Evolutionary conservation across 2,113 vertebrate genomes (phyloP).

Genomic region (Calypte anna): DNA sequence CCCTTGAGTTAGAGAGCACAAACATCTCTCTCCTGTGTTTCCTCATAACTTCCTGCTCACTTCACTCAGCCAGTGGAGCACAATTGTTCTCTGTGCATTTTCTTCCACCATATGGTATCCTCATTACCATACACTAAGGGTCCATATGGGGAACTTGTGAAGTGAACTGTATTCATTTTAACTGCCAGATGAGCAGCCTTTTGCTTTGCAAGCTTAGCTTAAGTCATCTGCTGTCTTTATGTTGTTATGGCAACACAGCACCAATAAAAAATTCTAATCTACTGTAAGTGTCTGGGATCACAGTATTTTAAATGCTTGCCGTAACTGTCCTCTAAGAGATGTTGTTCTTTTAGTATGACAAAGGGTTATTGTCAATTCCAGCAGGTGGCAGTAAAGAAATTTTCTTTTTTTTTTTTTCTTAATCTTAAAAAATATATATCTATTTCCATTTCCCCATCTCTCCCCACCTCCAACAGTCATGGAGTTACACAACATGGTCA

Average conservation of each 20-base stretch:
- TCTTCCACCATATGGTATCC: constrained; percentile 85
- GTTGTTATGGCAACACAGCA: constrained; percentile 86
- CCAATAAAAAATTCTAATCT: constrained; percentile 88
- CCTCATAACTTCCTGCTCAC: constrained; percentile 68
- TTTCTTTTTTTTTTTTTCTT: background rate
- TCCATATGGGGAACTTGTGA: constrained; percentile 89
- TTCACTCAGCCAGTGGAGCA: constrained; percentile 76
- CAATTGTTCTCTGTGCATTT: constrained; percentile 82
- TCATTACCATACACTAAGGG: constrained; percentile 86
- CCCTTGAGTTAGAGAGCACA: constrained; percentile 69
- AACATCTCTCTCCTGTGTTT: constrained; percentile 62
- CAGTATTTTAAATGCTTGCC: constrained; percentile 80
- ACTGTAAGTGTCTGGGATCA: constrained; percentile 82
- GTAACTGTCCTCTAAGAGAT: constrained; percentile 76
- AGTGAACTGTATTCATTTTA: constrained; percentile 88
- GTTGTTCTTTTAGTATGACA: constrained; percentile 52
- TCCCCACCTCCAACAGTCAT: background rate
- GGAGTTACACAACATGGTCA: background rate
- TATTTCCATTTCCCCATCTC: background rate
- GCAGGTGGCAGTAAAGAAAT: constrained; percentile 80
- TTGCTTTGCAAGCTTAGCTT: constrained; percentile 85
- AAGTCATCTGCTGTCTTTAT: constrained; percentile 85
- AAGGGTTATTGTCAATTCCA: constrained; percentile 72
- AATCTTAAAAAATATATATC: background rate
- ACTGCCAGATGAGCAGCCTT: constrained; percentile 87